These are phyloP conservation scores for Protosalanx chinensis DNA, from an alignment of 2,797 vertebrate species.

Conservation along the genomic window DNA sequence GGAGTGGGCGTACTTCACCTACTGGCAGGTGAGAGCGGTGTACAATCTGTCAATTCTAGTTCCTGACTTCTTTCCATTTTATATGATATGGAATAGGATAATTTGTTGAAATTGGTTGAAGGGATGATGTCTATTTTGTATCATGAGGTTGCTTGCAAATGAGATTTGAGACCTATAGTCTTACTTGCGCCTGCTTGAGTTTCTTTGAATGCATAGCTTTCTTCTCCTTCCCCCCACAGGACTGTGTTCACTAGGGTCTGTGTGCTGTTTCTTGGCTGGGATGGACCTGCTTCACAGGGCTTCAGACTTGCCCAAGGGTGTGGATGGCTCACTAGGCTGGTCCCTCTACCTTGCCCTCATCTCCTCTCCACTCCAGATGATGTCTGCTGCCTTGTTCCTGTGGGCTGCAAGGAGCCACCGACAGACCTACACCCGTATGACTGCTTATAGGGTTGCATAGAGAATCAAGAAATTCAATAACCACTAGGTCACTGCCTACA, in stretches of 20 bases:
- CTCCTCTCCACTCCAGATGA: constrained; percentile 91
- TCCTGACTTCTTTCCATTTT: background rate
- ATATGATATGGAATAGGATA: background rate
- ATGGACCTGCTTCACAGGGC: constrained; percentile 80
- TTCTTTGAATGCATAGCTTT: background rate
- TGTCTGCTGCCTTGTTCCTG: constrained; percentile 93
- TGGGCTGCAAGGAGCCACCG: constrained; percentile 94
- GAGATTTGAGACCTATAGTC: background rate
- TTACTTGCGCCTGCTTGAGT: background rate
- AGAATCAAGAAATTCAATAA: background rate
- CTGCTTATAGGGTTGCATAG: constrained; percentile 84
- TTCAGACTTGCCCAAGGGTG: constrained; percentile 59
- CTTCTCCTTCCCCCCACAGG: constrained; percentile 63
- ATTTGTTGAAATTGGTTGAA: background rate
- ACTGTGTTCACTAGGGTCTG: constrained; percentile 85
- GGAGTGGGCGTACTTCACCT: constrained; percentile 88
- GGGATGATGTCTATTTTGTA: background rate
- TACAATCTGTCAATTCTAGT: background rate
- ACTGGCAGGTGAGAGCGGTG: constrained; percentile 80
- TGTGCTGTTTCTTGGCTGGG: constrained; percentile 88
- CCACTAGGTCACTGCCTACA: background rate
- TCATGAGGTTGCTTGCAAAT: background rate
- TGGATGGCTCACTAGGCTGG: constrained; percentile 87
- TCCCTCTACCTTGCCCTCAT: constrained; percentile 94
- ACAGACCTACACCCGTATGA: constrained; percentile 89